Percentiles rank a stretch among this genome's conserved stretches.
Evolutionary conservation across 2,113 vertebrate species (phyloP).

Genomic region (Uria lomvia): DNA sequence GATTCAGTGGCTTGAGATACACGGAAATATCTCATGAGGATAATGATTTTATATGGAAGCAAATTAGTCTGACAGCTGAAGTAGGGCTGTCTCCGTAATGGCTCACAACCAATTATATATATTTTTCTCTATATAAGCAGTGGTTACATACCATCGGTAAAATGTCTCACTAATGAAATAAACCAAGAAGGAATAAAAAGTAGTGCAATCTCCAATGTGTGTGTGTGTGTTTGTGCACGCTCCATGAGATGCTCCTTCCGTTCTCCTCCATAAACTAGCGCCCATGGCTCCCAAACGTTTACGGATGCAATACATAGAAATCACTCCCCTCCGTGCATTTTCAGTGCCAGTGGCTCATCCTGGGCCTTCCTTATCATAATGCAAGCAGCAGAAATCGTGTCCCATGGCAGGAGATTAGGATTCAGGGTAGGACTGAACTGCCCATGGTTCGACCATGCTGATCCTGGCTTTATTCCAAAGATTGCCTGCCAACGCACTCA

Average conservation of each 20-base stretch:
- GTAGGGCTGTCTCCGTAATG: not conserved
- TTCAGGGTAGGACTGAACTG: not conserved
- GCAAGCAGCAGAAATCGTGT: not conserved
- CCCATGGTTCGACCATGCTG: not conserved
- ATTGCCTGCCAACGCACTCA: not conserved
- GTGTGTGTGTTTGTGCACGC: not conserved
- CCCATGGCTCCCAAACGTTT: not conserved
- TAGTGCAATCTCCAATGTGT: not conserved
- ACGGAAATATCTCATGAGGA: slow-evolving; percentile 18
- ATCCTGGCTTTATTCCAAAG: not conserved
- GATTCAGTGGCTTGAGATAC: slow-evolving; percentile 21
- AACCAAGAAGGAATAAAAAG: not conserved
- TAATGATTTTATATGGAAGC: slow-evolving; percentile 16
- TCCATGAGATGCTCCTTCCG: not conserved
- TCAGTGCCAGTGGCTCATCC: not conserved
- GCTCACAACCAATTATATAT: slow-evolving; percentile 16
- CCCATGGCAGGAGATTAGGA: not conserved
- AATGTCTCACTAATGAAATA: not conserved
- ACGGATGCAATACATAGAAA: rapidly evolving
- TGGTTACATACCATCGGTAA: not conserved
- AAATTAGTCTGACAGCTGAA: slow-evolving; percentile 50
- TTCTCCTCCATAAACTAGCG: not conserved
- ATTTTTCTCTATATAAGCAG: slow-evolving; percentile 1
- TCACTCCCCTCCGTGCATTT: not conserved
- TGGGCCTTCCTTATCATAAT: not conserved